These are phyloP conservation scores for Acanthornis magna DNA, from an alignment of 2,797 vertebrate species.

Conservation along the genomic window DNA sequence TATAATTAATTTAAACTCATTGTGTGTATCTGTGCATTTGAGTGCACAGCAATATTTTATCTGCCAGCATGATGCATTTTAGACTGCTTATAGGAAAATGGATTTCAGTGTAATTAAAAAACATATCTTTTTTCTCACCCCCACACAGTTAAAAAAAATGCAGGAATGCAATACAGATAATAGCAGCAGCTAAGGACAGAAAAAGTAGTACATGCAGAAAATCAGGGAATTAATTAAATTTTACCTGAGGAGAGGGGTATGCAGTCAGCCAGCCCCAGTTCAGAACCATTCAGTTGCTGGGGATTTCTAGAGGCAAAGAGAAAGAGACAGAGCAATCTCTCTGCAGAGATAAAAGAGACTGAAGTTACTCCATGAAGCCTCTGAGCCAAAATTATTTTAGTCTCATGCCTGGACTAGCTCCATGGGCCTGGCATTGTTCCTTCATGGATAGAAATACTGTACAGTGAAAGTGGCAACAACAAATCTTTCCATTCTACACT, in stretches of 20 bases:
- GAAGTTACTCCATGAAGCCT: background rate
- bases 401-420: background rate
- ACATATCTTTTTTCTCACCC: background rate
- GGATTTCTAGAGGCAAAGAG: background rate
- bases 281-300: background rate
- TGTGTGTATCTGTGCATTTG: background rate
- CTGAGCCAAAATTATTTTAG: conserved; percentile 44
- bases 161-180: background rate
- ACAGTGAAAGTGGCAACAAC: background rate
- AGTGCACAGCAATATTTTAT: conserved; percentile 10
- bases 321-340: background rate
- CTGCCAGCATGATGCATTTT: conserved; percentile 21
- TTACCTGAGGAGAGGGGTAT: background rate
- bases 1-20: conserved; percentile 43
- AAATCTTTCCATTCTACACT: background rate
- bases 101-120: conserved; percentile 38
- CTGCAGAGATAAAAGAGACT: background rate
- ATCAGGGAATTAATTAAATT: conserved; percentile 7
- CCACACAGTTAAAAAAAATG: background rate
- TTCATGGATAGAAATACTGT: background rate
- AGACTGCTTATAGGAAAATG: background rate
- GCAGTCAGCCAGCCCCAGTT: background rate
- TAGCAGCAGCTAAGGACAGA: background rate
- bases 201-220: background rate
- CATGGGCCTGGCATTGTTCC: background rate